Base-by-base conservation (phyloP, 2,888 invertebrate genomes). In the Pheosia gnoma region DNA sequence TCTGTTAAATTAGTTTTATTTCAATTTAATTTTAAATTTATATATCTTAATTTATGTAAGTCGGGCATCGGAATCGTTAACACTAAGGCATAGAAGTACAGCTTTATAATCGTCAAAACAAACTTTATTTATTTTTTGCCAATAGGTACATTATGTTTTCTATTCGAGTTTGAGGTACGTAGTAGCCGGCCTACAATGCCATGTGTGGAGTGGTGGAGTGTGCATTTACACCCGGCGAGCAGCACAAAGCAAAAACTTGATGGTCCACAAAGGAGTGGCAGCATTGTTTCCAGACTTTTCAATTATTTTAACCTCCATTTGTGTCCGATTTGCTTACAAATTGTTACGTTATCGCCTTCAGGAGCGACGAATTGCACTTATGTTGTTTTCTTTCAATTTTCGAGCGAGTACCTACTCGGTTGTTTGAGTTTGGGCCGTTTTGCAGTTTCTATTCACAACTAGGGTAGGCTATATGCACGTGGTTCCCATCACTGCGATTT, bases 221-320 rank as follows among this genome's bases (percentile, higher is more conserved):
- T 60, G 55, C 60, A 62, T 63, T 63, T 58, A 37, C 60, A 64
- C 58, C 65, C 69, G 68, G 66, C 62, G 61, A 65, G 25, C 70
- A 55, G 68, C 76, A 83, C 81, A 85, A 84, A 83, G 83, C 78
- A 75, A 81, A 77, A 80, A 79, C 79, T 78, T 77, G 79, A 81
- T 80, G 84, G 75, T 83, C 79, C 81, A 84, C 79, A 81, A 83
- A 86, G 80, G 71, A 72, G 73, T 66, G 65, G 64, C 59, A 60
- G 72, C 79, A 78, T 81, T 86, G 83, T 84, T 81, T 72, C 66
- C 53, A 65, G 59, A 61, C 41, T 61, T 57, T 63, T 55, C 67
- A 67, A 61, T 60, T 64, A 59, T 67, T 64, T 61, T 38, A 51
- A 61, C 52, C 54, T 59, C 45, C 49, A 59, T 63, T 66, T 51